Evolutionary conservation across 1,140 invertebrate genomes (phyloP), one percentile per base, ranked within the genome.

Genomic region (Drosophila obscura): DNA sequence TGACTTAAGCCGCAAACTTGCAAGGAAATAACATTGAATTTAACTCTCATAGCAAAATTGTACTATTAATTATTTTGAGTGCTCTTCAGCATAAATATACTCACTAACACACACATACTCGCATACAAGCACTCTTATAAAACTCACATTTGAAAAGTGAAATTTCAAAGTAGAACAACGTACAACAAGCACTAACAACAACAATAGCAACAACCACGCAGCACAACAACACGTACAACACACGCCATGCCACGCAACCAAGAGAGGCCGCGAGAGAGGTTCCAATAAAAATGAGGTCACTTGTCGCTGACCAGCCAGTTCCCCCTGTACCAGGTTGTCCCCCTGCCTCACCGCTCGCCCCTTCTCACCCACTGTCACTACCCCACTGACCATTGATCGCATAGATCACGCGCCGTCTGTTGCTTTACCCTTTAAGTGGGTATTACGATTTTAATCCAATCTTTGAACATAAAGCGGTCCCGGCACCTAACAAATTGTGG

Each of bases 111-210:
- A 66, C 52, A 64, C 62, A n/a, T n/a, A 22, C 53, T 52, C 16
- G 26, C 19, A 50, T 50, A 55, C 35, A 22, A 8, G 22, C 22
- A 46, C 16, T 46, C 13, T 46, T 28, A 51, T 13, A 68, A 39
- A 55, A 61, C 45, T 78, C 28, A 62, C 52, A 74, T 87, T 83
- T 87, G 67, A 87, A 87, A 87, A 87, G 82, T 87, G 82, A 87
- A 87, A 87, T 88, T 87, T 87, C 61, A 73, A 87, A 88, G 83
- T 82, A 87, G 83, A 87, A 87, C 79, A 73, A 87, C 82, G 83
- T 82, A 87, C 79, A 87, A 87, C 79, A 80, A 71, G 45, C 63
- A 19, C 1, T 16, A 16, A 16, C 16, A 68, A 58, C 58, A 77
- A 55, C 58, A 74, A 73, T 52, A 50, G 2, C 22, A 24, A 19